phyloP scores from a whole-genome alignment of 23 tunicate genomes.

The Clavelina lepadiformis region DNA sequence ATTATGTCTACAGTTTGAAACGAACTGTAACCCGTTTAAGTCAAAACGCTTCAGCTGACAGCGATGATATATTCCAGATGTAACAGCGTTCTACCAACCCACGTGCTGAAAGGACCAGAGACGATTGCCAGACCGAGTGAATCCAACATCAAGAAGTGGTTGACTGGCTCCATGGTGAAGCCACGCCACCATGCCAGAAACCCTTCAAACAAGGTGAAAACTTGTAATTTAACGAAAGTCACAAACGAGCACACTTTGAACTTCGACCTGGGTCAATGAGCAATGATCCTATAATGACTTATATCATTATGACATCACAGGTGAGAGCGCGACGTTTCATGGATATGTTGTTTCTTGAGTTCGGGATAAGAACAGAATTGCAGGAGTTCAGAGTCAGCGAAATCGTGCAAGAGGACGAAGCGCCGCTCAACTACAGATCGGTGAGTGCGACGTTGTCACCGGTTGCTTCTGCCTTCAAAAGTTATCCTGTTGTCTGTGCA shows the following conservation, averaged over 20 bases:
- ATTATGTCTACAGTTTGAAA: no score
- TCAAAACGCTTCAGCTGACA: no score
- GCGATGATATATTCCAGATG: conserved; percentile 65
- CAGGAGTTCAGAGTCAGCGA: conserved; percentile 46
- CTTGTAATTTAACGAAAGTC: neutral
- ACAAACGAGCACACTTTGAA: no score
- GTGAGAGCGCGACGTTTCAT: conserved; percentile 46
- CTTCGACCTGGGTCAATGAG: no score
- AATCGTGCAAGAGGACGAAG: conserved; percentile 49
- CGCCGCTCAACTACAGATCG: conserved; percentile 68
- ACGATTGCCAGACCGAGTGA: conserved; percentile 16
- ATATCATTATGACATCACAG: conserved; percentile 30
- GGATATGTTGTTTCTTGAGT: conserved; percentile 25
- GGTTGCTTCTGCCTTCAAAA: neutral
- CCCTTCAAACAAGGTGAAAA: conserved; percentile 69
- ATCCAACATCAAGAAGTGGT: conserved; percentile 45
- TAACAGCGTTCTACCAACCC: conserved; percentile 54
- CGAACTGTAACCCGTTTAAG: no score
- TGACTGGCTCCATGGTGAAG: conserved; percentile 45
- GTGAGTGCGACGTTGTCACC: conserved; percentile 10
- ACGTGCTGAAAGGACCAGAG: conserved; percentile 28
- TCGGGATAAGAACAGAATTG: conserved; percentile 41
- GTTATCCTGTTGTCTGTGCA: no score
- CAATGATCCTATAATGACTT: no score
- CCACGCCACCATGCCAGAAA: conserved; percentile 80